These are phyloP conservation scores for Pherbina coryleti DNA, from an alignment of 2,888 invertebrate genomes.

Conservation along the genomic window DNA sequence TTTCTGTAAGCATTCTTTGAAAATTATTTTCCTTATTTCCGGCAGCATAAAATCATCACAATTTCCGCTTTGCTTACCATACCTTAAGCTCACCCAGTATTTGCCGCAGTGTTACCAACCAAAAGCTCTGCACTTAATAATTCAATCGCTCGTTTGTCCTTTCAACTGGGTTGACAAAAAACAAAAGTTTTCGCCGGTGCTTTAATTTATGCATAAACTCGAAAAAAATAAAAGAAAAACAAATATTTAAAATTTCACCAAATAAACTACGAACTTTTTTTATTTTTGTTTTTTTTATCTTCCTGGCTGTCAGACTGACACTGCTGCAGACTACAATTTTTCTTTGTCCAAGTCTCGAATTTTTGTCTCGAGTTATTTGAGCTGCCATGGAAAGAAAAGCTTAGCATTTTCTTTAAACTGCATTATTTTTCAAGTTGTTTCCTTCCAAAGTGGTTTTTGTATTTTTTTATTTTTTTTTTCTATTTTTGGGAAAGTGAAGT, in stretches of 20 bases:
- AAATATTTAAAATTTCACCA: constrained; percentile 25
- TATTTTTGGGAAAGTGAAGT: constrained; percentile 56
- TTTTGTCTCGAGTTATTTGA: constrained; percentile 23
- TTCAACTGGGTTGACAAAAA: not conserved
- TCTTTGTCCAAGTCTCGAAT: not conserved
- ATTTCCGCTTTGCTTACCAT: no score
- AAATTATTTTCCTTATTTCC: no score
- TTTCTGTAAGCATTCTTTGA: no score
- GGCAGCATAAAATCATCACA: no score
- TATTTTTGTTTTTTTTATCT: not conserved
- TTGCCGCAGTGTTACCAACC: not conserved
- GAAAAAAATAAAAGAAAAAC: not conserved
- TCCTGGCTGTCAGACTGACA: constrained; percentile 9
- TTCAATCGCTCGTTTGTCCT: not conserved
- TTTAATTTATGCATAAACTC: not conserved
- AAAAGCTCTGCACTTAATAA: not conserved
- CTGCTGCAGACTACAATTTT: constrained; percentile 15
- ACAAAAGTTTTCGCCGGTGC: not conserved
- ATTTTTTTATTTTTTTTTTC: constrained; percentile 15
- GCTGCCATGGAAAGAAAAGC: constrained; percentile 1
- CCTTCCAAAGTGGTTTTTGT: not conserved
- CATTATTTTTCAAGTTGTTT: not conserved
- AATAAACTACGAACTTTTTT: constrained; percentile 1
- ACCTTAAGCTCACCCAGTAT: no score
- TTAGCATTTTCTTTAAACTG: not conserved